Conservation (phyloP, 2,797 vertebrate genomes). For the Labroides dimidiatus region DNA sequence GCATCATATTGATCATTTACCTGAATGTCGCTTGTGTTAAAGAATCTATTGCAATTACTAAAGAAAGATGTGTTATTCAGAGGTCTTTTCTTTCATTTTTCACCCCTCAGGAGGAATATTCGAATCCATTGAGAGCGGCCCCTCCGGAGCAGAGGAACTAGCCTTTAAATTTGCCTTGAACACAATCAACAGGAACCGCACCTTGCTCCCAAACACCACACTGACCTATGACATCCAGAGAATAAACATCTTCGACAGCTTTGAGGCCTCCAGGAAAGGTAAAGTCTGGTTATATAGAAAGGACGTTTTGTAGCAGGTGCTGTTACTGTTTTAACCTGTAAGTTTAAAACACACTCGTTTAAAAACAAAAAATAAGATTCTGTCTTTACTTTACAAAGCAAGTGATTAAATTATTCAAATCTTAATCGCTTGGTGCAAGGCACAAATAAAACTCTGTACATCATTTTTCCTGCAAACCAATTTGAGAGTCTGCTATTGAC, state of each 20-base stretch:
- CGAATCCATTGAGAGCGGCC: slow-evolving; percentile 97
- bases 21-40: slow-evolving; percentile 38
- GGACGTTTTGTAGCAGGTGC: background rate
- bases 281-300: slow-evolving; percentile 40
- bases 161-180: slow-evolving; percentile 99
- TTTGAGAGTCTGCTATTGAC: slow-evolving; percentile 7
- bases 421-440: background rate
- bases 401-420: background rate
- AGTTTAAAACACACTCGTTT: too few relatives aligned
- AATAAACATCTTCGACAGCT: slow-evolving; percentile 99
- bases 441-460: background rate
- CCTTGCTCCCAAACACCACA: slow-evolving; percentile 97
- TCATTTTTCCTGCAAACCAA: slow-evolving; percentile 1
- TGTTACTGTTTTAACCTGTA: background rate
- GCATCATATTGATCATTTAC: slow-evolving; percentile 44
- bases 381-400: too few relatives aligned
- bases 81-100: slow-evolving; percentile 7
- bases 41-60: slow-evolving; percentile 47
- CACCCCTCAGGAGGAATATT: slow-evolving; percentile 93
- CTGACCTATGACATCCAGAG: slow-evolving; percentile 99
- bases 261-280: slow-evolving; percentile 99
- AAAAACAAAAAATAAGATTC: too few relatives aligned
- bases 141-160: slow-evolving; percentile 97
- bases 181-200: slow-evolving; percentile 99
- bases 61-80: slow-evolving; percentile 29